Evolutionary conservation across 2,113 vertebrate species (phyloP).

Genomic region (Nestor notabilis): DNA sequence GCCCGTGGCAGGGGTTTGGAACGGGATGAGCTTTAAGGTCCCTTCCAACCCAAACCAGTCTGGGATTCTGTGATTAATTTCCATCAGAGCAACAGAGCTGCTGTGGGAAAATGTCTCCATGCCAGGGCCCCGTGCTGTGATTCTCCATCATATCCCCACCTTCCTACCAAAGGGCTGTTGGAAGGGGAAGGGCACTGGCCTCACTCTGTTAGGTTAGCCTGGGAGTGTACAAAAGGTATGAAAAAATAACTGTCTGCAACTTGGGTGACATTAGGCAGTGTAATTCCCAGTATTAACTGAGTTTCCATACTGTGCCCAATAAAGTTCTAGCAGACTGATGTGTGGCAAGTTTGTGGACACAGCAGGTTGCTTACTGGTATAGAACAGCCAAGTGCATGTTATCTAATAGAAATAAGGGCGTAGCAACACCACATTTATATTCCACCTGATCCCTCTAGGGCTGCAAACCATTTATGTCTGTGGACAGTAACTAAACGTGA

Average conservation of each 20-base stretch:
- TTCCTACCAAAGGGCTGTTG: background rate
- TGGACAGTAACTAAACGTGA: constrained; percentile 14
- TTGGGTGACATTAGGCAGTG: constrained; percentile 2
- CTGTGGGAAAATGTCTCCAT: background rate
- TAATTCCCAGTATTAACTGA: constrained; percentile 59
- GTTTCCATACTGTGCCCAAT: constrained; percentile 50
- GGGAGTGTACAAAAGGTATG: constrained; percentile 29
- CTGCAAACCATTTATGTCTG: background rate
- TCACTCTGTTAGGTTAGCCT: background rate
- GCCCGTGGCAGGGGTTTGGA: background rate
- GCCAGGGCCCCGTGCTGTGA: background rate
- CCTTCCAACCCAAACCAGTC: background rate
- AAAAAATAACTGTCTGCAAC: constrained; percentile 51
- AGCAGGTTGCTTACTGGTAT: constrained; percentile 51
- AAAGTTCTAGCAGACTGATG: constrained; percentile 53
- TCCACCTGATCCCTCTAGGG: constrained; percentile 12
- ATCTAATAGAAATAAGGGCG: background rate
- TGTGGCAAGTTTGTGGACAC: constrained; percentile 40
- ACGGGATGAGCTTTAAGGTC: background rate
- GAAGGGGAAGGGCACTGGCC: background rate
- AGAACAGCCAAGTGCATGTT: background rate
- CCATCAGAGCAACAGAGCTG: background rate
- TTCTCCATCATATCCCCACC: background rate
- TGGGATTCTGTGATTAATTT: background rate
- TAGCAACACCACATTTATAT: background rate